Percentiles rank a stretch among this genome's conserved stretches.
Evolutionary conservation across 2,113 vertebrate species (phyloP).

Genomic region (Passer domesticus): DNA sequence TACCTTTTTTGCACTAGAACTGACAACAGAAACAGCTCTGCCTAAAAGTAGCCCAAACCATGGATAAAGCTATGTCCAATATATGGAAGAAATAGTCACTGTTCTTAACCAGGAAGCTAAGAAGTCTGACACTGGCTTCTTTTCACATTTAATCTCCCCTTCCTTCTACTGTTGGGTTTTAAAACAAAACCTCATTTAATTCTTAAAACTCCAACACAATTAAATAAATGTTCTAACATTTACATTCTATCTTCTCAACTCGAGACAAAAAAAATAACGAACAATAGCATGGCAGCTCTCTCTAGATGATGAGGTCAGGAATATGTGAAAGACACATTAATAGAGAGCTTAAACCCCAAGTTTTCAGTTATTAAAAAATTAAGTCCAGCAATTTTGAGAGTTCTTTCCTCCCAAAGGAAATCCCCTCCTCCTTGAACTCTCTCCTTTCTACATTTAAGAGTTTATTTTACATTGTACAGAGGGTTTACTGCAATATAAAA

Average conservation of each 20-base stretch:
- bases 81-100: rapidly evolving
- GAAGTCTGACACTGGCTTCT: neutral
- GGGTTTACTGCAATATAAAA: neutral
- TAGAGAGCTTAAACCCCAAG: neutral
- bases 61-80: neutral
- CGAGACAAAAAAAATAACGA: neutral
- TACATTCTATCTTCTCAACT: neutral
- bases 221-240: neutral
- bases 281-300: neutral
- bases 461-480: neutral
- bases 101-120: neutral
- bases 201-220: neutral
- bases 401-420: neutral
- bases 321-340: neutral
- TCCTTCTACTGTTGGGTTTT: neutral
- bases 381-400: neutral
- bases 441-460: neutral
- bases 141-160: neutral
- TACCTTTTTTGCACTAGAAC: neutral
- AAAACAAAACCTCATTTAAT: neutral
- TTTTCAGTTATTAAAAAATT: neutral
- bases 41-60: neutral
- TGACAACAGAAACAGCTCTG: neutral
- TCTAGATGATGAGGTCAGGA: neutral
- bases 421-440: neutral